phyloP scores from a whole-genome alignment of 92 coral and sea anemone species.

The Umimayanthus kanabou region DNA sequence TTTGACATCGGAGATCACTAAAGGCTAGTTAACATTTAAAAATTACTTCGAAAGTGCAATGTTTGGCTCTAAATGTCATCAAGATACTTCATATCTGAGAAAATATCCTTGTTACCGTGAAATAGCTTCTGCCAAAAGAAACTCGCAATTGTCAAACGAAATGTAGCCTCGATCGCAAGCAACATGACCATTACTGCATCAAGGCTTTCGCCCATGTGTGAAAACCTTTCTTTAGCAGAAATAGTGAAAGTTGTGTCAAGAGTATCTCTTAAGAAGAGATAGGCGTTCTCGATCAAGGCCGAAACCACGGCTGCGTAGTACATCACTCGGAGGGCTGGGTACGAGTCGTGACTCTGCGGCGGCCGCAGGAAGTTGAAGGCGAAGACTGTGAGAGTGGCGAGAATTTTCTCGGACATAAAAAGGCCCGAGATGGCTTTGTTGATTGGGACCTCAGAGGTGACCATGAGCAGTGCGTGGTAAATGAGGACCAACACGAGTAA shows the following conservation, averaged over 20 bases:
- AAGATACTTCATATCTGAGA: slow-evolving; percentile 26
- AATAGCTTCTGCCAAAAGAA: slow-evolving; percentile 41
- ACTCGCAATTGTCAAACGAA: slow-evolving; percentile 17
- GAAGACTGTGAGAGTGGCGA: slow-evolving; percentile 8
- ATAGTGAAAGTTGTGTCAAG: slow-evolving; percentile 33
- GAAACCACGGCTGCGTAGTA: slow-evolving; percentile 22
- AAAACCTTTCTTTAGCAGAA: slow-evolving; percentile 22
- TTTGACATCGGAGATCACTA: too few species aligned
- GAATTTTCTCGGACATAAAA: slow-evolving; percentile 36
- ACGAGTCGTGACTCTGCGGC: slow-evolving; percentile 36
- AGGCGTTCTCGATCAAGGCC: slow-evolving; percentile 41
- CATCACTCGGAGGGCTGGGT: slow-evolving; percentile 41
- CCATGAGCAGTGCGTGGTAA: slow-evolving; percentile 28
- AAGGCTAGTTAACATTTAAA: too few species aligned
- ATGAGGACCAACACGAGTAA: slow-evolving; percentile 2
- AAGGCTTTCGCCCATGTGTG: neutral
- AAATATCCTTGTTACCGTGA: slow-evolving; percentile 19
- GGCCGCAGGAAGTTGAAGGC: slow-evolving; percentile 46
- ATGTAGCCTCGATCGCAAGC: slow-evolving; percentile 24
- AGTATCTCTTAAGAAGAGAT: slow-evolving; percentile 7
- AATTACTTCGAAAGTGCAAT: too few species aligned
- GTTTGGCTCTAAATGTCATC: slow-evolving; percentile 23
- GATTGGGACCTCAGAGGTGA: slow-evolving; percentile 1
- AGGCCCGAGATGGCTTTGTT: slow-evolving; percentile 40
- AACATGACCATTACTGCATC: slow-evolving; percentile 9